phyloP scores from a whole-genome alignment of 2,113 vertebrate genomes.

The Petroica traversi region DNA sequence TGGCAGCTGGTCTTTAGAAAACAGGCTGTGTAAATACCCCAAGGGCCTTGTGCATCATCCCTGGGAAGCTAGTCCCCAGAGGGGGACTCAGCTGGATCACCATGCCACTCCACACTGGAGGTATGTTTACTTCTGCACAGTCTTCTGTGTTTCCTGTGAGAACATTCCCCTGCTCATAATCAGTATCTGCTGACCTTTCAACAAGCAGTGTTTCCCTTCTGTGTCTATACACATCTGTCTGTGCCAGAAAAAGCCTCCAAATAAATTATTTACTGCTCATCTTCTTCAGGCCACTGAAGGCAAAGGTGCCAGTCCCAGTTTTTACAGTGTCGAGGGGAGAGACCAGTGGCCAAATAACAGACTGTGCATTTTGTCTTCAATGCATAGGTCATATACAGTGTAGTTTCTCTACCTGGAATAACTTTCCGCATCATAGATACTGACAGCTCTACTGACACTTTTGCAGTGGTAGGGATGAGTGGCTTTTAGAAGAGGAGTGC shows the following conservation, averaged over 20 bases:
- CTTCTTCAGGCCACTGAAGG: not conserved
- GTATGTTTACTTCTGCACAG: slow-evolving; percentile 56
- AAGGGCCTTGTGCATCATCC: slow-evolving; percentile 47
- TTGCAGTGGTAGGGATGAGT: not conserved
- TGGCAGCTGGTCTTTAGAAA: slow-evolving; percentile 50
- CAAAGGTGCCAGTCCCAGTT: not conserved
- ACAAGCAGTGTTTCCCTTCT: slow-evolving; percentile 10
- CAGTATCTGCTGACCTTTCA: slow-evolving; percentile 46
- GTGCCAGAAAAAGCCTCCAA: slow-evolving; percentile 11
- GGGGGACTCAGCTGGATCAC: slow-evolving; percentile 24
- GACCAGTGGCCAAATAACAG: not conserved
- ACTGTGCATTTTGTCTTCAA: not conserved
- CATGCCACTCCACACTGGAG: not conserved
- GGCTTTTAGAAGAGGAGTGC: not conserved
- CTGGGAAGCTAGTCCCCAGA: slow-evolving; percentile 19
- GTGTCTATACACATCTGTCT: slow-evolving; percentile 5
- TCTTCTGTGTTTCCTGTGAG: slow-evolving; percentile 50
- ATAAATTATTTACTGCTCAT: not conserved
- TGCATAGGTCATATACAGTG: not conserved
- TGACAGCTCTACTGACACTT: not conserved
- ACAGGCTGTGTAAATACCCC: slow-evolving; percentile 54
- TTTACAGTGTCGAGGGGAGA: not conserved
- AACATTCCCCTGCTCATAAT: slow-evolving; percentile 50
- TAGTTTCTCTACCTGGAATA: not conserved
- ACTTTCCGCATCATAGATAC: not conserved